phyloP scores from a whole-genome alignment of 2,888 invertebrate species.

The Mechanitis messenoides region DNA sequence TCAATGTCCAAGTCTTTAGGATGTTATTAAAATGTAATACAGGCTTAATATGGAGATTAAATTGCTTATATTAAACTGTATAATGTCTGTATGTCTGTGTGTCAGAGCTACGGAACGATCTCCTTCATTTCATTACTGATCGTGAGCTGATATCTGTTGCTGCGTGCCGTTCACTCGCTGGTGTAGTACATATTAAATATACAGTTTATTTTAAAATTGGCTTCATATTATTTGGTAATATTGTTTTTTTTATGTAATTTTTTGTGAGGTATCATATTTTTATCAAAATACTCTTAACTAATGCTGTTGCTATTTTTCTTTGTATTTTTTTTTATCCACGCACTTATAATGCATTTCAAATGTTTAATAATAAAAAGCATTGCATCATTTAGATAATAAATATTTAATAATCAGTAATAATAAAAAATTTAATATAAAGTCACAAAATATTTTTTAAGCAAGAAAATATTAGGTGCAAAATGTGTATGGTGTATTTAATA shows the following conservation, averaged over 20 bases:
- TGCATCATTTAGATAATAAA: too few relatives aligned
- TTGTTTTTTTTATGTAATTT: neutral
- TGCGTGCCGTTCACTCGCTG: slow-evolving; percentile 51
- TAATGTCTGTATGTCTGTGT: slow-evolving; percentile 34
- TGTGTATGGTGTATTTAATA: neutral
- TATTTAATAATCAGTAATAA: too few relatives aligned
- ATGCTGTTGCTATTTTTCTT: too few relatives aligned
- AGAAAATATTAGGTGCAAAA: too few relatives aligned
- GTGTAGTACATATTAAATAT: slow-evolving; percentile 34
- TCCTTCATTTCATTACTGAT: slow-evolving; percentile 71
- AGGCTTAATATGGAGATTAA: neutral
- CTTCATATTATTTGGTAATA: neutral
- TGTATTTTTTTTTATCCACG: too few relatives aligned
- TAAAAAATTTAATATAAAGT: too few relatives aligned
- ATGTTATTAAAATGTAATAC: too few relatives aligned
- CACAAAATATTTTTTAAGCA: too few relatives aligned
- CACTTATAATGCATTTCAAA: too few relatives aligned
- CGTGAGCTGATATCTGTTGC: slow-evolving; percentile 70
- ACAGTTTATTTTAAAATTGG: slow-evolving; percentile 33
- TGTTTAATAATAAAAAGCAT: too few relatives aligned
- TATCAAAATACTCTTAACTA: too few relatives aligned
- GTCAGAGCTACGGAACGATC: slow-evolving; percentile 48
- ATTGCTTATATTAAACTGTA: neutral
- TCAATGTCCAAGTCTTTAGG: too few relatives aligned
- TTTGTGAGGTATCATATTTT: neutral